These are phyloP conservation scores for Scaptodrosophila latifasciaeformis DNA, from an alignment of 2,888 invertebrate genomes.

Conservation along the genomic window DNA sequence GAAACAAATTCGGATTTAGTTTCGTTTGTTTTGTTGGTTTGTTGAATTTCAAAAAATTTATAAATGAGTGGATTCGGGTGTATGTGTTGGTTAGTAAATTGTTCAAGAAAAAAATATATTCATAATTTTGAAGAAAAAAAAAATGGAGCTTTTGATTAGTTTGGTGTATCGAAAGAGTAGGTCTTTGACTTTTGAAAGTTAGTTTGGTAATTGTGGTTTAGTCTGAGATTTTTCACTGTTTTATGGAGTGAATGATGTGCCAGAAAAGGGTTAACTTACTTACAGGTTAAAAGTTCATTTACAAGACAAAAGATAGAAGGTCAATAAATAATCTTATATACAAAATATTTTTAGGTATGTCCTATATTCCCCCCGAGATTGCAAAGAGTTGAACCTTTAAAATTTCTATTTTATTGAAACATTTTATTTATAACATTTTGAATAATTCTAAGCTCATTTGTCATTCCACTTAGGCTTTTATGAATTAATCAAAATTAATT, in stretches of 20 bases:
- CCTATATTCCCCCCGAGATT: no score
- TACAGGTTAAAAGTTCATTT: no score
- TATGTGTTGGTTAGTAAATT: constrained; percentile 50
- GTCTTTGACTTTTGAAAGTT: no score
- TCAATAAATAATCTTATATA: not conserved
- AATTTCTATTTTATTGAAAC: constrained; percentile 23
- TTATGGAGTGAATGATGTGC: not conserved
- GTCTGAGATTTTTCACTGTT: not conserved
- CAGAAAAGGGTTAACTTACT: not conserved
- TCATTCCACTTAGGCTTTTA: constrained; percentile 5
- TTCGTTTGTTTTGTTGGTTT: constrained; percentile 39
- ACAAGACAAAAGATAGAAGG: no score
- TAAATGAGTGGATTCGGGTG: constrained; percentile 20
- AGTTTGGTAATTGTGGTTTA: no score
- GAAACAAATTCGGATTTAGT: constrained; percentile 53
- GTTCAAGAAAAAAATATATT: no score
- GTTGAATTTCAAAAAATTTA: constrained; percentile 43
- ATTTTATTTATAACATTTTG: constrained; percentile 27
- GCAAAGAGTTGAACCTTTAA: not conserved
- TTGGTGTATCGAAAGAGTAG: no score
- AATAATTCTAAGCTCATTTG: constrained; percentile 22
- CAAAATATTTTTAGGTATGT: no score
- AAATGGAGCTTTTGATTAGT: no score
- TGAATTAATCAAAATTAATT: constrained; percentile 40
- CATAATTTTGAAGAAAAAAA: no score